Base-by-base conservation (phyloP, 2,113 vertebrate genomes). In the Epinephelus moara region DNA sequence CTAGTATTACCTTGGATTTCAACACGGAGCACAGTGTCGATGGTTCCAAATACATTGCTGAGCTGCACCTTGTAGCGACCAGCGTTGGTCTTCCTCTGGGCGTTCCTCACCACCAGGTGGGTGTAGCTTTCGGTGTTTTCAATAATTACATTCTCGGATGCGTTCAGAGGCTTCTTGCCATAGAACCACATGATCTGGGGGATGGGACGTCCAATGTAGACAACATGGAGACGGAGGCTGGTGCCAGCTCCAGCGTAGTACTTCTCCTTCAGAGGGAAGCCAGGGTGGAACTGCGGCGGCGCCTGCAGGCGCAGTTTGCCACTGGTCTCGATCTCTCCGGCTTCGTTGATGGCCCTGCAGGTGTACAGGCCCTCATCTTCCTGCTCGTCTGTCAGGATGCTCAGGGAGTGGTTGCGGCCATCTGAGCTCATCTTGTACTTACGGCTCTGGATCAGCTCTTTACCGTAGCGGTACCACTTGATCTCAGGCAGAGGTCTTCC, bases 401-500 rank as follows among this genome's bases (percentile, higher is more conserved):
- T 97, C 56, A 99, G 91, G 2, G 97, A 97, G 85, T 99, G 98
- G 88, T 96, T 98, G 69, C 98, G 97, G 70, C 98, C 98, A 70
- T 99, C 98, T 61, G 98, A 99, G 52, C 98, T 99, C 97, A 97
- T 99, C 94, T 99, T 99, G 93, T 99, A 99, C 93, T 99, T 99
- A 90, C 98, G 97, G 85, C 98, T 99, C 93, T 99, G 98, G 68
- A 96, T 92, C 50, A 99, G 93, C 85, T 99, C 98, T 92, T 97
- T 99, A 93, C 98, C 98, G 1, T 97, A 99, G 78, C 97, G 96
- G 88, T 97, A 98, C 98, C 98, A 99, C 89, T 97, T 99, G 82
- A 99, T 99, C 90, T 99, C 98, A 81, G 98, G 98, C 87, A 99
- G 95, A 78, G 98, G 98, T 94, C 97, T 96, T 74, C 98, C 98